phyloP scores from a whole-genome alignment of 2,113 vertebrate species.

The Colinus virginianus region DNA sequence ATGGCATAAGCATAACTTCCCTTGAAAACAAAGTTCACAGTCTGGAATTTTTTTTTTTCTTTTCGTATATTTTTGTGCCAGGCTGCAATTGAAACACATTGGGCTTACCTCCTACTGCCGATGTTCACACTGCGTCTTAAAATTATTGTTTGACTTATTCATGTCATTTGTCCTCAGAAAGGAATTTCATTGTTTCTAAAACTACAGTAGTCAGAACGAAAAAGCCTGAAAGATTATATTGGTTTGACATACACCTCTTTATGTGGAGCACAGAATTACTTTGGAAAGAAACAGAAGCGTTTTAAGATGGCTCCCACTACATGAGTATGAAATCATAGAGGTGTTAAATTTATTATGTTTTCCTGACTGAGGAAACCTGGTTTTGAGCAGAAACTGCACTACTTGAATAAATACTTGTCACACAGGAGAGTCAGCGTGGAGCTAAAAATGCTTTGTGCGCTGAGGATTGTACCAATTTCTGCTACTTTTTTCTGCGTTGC shows the following conservation, averaged over 20 bases:
- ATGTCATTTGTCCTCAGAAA: conserved; percentile 47
- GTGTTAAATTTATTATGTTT: conserved; percentile 29
- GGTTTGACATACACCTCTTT: conserved; percentile 11
- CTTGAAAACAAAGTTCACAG: neutral
- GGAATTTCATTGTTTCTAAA: conserved; percentile 42
- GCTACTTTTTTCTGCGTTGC: conserved; percentile 16
- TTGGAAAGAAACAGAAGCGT: conserved; percentile 29
- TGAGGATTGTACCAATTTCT: conserved; percentile 14
- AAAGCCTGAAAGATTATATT: conserved; percentile 18
- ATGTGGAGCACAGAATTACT: conserved; percentile 22
- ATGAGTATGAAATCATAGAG: neutral
- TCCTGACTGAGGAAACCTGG: neutral
- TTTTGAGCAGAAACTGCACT: conserved; percentile 9
- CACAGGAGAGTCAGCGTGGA: conserved; percentile 12
- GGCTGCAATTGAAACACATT: neutral
- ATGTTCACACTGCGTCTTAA: neutral
- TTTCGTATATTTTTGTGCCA: neutral
- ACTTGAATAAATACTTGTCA: conserved; percentile 40
- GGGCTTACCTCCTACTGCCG: neutral
- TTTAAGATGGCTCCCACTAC: conserved; percentile 17
- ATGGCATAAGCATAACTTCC: neutral
- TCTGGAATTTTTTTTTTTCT: neutral
- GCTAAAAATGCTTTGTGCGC: conserved; percentile 32
- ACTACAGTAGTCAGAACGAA: conserved; percentile 12
- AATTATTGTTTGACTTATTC: conserved; percentile 62